Conservation (phyloP, 2,113 vertebrate species). For the Antennarius striatus region DNA sequence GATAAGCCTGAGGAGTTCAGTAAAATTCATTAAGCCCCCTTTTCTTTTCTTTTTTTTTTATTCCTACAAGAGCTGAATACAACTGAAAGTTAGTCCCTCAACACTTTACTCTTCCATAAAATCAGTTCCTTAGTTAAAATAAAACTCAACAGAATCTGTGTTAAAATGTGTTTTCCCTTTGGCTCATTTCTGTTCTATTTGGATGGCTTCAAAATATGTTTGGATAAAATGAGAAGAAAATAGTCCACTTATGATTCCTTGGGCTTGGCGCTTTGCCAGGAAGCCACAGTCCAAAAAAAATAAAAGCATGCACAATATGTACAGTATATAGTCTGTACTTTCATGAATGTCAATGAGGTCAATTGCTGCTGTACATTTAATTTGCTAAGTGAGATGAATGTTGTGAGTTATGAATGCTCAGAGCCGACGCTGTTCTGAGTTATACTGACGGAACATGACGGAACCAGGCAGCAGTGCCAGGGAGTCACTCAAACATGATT, state of each 20-base stretch:
- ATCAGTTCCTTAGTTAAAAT: conserved; percentile 40
- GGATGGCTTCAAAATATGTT: conserved; percentile 38
- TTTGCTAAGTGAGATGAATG: conserved; percentile 12
- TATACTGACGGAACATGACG: conserved; percentile 3
- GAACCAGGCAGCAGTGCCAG: background rate
- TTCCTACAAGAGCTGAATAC: conserved; percentile 36
- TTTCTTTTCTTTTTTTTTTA: conserved; percentile 5
- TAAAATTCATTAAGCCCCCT: conserved; percentile 66
- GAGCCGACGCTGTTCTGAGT: background rate
- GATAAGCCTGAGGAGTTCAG: conserved; percentile 68
- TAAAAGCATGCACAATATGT: conserved; percentile 8
- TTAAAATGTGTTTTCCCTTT: conserved; percentile 42
- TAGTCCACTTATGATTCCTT: conserved; percentile 4
- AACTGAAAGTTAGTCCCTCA: conserved; percentile 34
- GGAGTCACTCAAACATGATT: background rate
- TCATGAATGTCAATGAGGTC: conserved; percentile 13
- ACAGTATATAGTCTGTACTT: background rate
- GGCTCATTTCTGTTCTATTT: conserved; percentile 47
- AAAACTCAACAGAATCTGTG: conserved; percentile 32
- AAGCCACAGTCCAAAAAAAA: conserved; percentile 11
- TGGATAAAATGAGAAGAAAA: conserved; percentile 43
- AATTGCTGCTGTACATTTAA: background rate
- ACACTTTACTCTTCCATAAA: conserved; percentile 40
- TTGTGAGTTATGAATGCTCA: background rate
- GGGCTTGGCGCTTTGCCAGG: conserved; percentile 1